A percentile compares a stretch with the other conserved stretches of the same genome.
Evolutionary conservation across 1,140 invertebrate genomes (phyloP).

Genomic region (Zaprionus capensis): DNA sequence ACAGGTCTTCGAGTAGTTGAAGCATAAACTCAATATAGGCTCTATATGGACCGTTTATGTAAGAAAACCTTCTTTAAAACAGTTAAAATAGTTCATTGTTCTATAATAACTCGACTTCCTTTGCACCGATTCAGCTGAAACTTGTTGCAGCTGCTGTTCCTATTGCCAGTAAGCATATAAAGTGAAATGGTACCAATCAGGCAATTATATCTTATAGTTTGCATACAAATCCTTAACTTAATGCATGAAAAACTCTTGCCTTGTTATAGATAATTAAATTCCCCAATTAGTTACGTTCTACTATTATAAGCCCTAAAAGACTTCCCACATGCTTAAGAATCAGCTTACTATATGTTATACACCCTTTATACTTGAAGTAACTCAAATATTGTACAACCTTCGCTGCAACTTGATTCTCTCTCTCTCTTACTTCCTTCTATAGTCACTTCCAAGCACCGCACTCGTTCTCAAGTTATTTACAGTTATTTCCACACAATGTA

Average conservation of each 20-base stretch:
- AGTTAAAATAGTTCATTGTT: not conserved
- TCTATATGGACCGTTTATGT: rapidly evolving
- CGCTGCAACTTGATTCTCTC: not conserved
- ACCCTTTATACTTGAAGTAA: not conserved
- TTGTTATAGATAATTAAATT: not conserved
- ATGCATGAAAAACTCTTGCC: not conserved
- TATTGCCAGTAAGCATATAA: not conserved
- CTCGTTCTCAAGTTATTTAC: conserved; percentile 13
- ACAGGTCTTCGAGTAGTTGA: not conserved
- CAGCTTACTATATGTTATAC: not conserved
- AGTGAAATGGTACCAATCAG: not conserved
- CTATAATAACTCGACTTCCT: not conserved
- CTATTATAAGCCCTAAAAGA: not conserved
- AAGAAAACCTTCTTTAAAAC: not conserved
- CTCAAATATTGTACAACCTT: not conserved
- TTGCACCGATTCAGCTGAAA: not conserved
- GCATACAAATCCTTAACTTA: not conserved
- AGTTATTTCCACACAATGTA: conserved; percentile 24
- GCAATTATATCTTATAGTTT: not conserved
- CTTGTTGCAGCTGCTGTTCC: not conserved
- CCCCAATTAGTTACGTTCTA: rapidly evolving
- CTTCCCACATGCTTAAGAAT: not conserved
- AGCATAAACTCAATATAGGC: not conserved
- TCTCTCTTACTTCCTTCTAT: not conserved
- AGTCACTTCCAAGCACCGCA: too few relatives aligned